Base-by-base conservation (phyloP, 92 coral and sea anemone species). In the Paramuricea clavata region DNA sequence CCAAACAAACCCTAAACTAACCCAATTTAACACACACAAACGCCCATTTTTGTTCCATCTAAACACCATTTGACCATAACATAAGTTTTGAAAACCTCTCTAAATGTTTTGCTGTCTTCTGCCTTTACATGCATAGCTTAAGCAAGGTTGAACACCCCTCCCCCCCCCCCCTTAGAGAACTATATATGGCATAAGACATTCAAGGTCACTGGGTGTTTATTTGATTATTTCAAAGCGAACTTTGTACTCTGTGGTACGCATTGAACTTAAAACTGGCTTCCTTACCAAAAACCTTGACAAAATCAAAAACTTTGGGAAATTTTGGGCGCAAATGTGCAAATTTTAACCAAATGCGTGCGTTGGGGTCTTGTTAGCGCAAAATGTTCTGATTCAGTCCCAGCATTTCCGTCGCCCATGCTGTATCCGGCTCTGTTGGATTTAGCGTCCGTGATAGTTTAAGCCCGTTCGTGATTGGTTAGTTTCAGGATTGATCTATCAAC, bases 391-490 rank as follows among this genome's bases (percentile, higher is more conserved):
- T 73, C 33, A 26, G 42, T 16, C 1, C 54, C 49, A 50, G 62
- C 19, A 54, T 19, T 54, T 34, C 49, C 43, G 43, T 30, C 43
- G 11, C 5, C 4, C 33, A n/a, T 10, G 34, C 34, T 35, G 13
- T 33, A 30, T 76, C 82, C 82, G 82, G 68, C 44, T 74, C 19
- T 27, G 1, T 25, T n/a, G 47, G 4, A 44, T 12, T 13, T 19
- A 13, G 68, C 68, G 19, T 49, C 67, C n/a, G n/a, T 27, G 39
- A 65, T 65, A 65, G 72, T 17, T 19, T 16, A 65, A 11, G 16
- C 72, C 9, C 41, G 17, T 19, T 13, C 52, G 44, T 54, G 68
- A 76, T 76, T 47, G 82, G 82, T 33, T 36, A 21, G 11, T 47
- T 22, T 16, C 2, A 47, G 1, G 12, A 49, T 52, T 30, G 43